These are phyloP conservation scores for Catocala sponsa DNA, from an alignment of 2,888 invertebrate species.

Conservation along the genomic window DNA sequence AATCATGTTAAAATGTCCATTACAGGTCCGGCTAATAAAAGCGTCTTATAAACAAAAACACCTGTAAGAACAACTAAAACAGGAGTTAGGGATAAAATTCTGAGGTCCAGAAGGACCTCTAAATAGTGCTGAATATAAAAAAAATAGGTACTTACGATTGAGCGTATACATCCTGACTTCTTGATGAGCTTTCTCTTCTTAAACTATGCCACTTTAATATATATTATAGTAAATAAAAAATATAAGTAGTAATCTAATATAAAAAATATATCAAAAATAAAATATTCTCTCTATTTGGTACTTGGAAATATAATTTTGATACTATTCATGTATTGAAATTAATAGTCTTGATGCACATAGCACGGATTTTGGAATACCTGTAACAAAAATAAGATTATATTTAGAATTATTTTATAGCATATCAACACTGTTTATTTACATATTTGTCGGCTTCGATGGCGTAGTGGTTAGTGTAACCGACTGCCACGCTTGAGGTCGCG, in stretches of 20 bases:
- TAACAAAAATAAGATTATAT: slow-evolving; percentile 23
- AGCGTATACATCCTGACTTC: slow-evolving; percentile 29
- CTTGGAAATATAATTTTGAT: slow-evolving; percentile 7
- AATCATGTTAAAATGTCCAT: too few relatives aligned
- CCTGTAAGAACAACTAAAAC: too few relatives aligned
- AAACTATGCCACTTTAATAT: slow-evolving; percentile 4
- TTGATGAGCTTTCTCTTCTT: slow-evolving; percentile 8
- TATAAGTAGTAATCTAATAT: neutral
- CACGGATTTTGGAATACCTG: slow-evolving; percentile 24
- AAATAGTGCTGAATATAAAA: neutral
- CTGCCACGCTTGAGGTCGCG: too few relatives aligned
- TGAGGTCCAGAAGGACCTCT: too few relatives aligned
- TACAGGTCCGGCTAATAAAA: too few relatives aligned
- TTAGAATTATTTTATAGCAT: too few relatives aligned
- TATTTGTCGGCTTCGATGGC: too few relatives aligned
- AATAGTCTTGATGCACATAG: slow-evolving; percentile 5
- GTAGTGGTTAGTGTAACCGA: too few relatives aligned
- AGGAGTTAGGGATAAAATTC: too few relatives aligned
- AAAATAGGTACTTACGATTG: slow-evolving; percentile 42
- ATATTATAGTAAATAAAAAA: neutral
- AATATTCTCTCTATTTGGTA: slow-evolving; percentile 1
- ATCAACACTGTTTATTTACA: slow-evolving; percentile 1
- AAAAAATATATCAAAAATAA: neutral
- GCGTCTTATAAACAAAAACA: too few relatives aligned
- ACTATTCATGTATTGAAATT: slow-evolving; percentile 12